phyloP scores from a whole-genome alignment of 2,888 invertebrate genomes.

The Furcula furcula region DNA sequence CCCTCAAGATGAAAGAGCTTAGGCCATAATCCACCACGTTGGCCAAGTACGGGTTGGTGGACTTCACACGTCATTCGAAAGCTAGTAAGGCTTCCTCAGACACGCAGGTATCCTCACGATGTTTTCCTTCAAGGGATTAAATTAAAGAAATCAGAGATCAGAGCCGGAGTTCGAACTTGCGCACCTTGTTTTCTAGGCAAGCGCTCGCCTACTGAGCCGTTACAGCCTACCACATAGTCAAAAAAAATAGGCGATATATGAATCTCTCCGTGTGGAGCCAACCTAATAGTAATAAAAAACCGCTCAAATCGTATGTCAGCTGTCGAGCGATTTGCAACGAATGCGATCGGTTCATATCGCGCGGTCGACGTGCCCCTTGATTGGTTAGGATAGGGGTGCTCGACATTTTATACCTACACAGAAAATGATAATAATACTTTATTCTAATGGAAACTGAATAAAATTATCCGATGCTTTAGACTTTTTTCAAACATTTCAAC shows the following conservation, averaged over 20 bases:
- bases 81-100: background rate
- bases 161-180: no score
- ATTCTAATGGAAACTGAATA: no score
- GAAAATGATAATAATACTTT: no score
- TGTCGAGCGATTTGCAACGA: conserved; percentile 25
- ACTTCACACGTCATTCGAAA: no score
- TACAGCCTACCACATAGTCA: background rate
- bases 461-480: no score
- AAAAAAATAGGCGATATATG: background rate
- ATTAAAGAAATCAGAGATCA: no score
- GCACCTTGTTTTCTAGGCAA: background rate
- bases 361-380: conserved; percentile 20
- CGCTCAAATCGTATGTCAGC: conserved; percentile 19
- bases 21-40: no score
- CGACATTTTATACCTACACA: conserved; percentile 15
- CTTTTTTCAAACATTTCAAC: no score
- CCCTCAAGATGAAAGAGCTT: no score
- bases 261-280: background rate
- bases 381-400: conserved; percentile 10
- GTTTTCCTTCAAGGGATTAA: no score
- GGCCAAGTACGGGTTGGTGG: no score
- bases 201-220: background rate
- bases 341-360: conserved; percentile 14
- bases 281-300: conserved; percentile 1
- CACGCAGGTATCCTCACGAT: no score